These are phyloP conservation scores for Mesoclemmys tuberculata DNA, from an alignment of 2,113 vertebrate genomes.

Conservation along the genomic window DNA sequence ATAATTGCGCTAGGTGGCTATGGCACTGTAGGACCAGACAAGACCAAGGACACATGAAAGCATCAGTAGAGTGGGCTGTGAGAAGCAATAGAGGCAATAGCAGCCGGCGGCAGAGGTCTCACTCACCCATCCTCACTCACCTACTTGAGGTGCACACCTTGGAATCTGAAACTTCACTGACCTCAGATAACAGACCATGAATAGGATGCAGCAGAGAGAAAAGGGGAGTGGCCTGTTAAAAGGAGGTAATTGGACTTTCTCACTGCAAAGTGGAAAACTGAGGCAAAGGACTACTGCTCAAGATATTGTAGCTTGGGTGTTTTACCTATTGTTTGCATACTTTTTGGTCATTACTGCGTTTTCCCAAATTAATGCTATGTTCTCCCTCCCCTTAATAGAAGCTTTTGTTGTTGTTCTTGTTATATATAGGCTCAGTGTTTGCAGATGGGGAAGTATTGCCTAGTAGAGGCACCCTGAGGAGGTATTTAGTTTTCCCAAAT, in stretches of 20 bases:
- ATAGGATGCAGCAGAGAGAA: not conserved
- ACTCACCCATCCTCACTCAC: too few relatives aligned
- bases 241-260: not conserved
- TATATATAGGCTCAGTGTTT: not conserved
- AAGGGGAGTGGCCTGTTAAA: not conserved
- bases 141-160: too few relatives aligned
- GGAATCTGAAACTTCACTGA: not conserved
- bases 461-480: not conserved
- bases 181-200: not conserved
- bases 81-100: too few relatives aligned
- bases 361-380: not conserved
- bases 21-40: too few relatives aligned
- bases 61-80: too few relatives aligned
- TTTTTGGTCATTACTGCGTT: not conserved
- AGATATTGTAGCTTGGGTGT: not conserved
- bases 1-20: not conserved
- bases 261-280: not conserved
- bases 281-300: not conserved
- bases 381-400: not conserved
- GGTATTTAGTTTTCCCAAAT: not conserved
- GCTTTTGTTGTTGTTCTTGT: too few relatives aligned
- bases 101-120: too few relatives aligned
- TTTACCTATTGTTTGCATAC: not conserved
- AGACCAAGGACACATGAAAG: too few relatives aligned
- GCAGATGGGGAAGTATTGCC: not conserved